phyloP scores from a whole-genome alignment of 1,140 invertebrate genomes.

The Paraescarpia echinospica region DNA sequence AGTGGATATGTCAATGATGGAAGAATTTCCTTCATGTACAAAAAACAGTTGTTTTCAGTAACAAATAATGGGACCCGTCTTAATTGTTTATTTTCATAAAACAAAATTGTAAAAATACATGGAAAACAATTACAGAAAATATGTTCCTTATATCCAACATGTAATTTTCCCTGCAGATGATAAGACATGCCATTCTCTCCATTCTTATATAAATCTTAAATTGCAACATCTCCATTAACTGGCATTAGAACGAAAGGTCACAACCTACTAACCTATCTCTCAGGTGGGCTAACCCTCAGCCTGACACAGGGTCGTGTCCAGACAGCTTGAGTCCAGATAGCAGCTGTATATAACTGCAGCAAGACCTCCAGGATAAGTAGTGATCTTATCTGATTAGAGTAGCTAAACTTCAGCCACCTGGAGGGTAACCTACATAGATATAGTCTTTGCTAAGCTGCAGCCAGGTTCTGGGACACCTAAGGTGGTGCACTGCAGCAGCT shows the following conservation, averaged over 20 bases:
- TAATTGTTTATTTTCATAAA: no score
- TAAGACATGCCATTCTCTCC: neutral
- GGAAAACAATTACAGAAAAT: no score
- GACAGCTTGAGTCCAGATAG: neutral
- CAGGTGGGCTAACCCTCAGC: neutral
- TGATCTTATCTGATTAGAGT: slow-evolving; percentile 6
- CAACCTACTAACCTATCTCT: neutral
- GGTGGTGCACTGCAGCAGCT: neutral
- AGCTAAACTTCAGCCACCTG: neutral
- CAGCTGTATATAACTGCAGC: neutral
- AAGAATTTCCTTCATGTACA: no score
- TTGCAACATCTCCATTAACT: neutral
- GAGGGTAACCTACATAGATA: neutral
- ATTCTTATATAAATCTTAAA: neutral
- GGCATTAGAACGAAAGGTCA: neutral
- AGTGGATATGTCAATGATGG: neutral
- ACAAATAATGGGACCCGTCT: no score
- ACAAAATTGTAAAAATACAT: no score
- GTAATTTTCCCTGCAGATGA: neutral
- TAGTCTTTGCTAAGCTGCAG: neutral
- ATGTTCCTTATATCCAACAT: no score
- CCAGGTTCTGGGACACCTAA: neutral
- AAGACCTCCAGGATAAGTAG: neutral
- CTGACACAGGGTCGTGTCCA: neutral
- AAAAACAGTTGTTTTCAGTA: no score